Percentiles rank a stretch among this genome's conserved stretches.
Conservation (phyloP, 2,888 invertebrate genomes). For the Nipponacmea schrenckii region DNA sequence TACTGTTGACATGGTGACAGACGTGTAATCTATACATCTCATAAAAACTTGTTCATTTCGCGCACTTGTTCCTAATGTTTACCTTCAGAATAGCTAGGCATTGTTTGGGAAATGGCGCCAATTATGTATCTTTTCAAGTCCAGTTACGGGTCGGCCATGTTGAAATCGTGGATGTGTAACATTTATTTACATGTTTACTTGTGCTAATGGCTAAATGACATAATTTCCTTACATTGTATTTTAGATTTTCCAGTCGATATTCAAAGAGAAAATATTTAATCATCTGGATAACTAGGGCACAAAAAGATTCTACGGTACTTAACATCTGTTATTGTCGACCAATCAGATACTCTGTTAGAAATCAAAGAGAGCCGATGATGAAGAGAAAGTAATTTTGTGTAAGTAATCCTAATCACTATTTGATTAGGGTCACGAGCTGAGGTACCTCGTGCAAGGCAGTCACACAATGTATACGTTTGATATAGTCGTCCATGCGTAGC, state of each 20-base stretch:
- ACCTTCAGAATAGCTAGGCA: neutral
- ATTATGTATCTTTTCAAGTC: neutral
- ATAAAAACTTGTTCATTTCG: neutral
- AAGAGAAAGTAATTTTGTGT: neutral
- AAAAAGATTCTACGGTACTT: neutral
- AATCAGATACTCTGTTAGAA: neutral
- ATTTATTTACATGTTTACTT: constrained; percentile 5
- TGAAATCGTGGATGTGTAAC: neutral
- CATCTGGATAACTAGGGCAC: neutral
- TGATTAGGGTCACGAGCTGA: neutral
- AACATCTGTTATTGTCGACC: neutral
- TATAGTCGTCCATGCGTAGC: too few relatives aligned
- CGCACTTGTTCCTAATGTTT: neutral
- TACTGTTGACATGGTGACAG: constrained; percentile 3
- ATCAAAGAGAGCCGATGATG: neutral
- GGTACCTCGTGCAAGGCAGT: neutral
- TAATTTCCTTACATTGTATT: neutral
- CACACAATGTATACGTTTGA: too few relatives aligned
- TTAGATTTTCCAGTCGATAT: too few relatives aligned
- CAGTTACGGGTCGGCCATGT: neutral
- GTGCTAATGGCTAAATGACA: neutral
- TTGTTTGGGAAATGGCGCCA: constrained; percentile 1
- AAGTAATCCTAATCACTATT: constrained; percentile 6
- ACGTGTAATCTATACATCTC: neutral
- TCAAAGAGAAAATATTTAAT: too few relatives aligned